phyloP scores from a whole-genome alignment of 2,888 invertebrate genomes.

The Bruchidius siliquastri region DNA sequence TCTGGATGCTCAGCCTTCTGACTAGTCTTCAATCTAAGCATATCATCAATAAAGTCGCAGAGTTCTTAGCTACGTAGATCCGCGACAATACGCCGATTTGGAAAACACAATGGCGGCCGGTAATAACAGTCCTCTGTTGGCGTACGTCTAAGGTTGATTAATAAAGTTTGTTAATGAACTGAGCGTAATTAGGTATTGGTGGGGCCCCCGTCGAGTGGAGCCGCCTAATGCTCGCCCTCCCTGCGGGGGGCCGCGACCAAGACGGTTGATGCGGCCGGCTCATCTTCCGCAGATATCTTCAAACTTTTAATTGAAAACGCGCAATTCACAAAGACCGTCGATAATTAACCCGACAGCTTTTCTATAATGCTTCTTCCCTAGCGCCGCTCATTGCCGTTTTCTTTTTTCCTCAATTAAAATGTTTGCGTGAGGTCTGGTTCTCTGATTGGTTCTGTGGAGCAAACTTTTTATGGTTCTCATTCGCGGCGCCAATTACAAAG shows the following conservation, averaged over 20 bases:
- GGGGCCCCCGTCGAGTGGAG: slow-evolving; percentile 11
- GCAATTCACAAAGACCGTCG: slow-evolving; percentile 5
- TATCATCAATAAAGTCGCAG: no score
- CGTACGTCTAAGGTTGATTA: slow-evolving; percentile 35
- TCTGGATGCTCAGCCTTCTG: no score
- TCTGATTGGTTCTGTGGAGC: background rate
- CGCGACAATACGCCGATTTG: background rate
- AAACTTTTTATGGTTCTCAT: no score
- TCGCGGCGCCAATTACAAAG: background rate
- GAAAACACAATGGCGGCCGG: background rate
- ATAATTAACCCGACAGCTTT: slow-evolving; percentile 1
- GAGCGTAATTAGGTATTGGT: slow-evolving; percentile 45
- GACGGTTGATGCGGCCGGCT: slow-evolving; percentile 6
- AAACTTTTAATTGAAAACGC: slow-evolving; percentile 17
- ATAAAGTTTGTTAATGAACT: slow-evolving; percentile 49
- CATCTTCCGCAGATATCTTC: slow-evolving; percentile 6
- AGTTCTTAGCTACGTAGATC: background rate
- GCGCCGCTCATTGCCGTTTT: background rate
- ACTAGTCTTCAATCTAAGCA: no score
- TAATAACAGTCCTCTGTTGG: background rate
- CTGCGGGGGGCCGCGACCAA: background rate
- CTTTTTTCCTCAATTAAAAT: background rate
- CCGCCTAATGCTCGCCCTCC: slow-evolving; percentile 7
- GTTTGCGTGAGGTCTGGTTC: background rate
- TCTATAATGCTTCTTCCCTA: background rate